Conservation (phyloP, 1,140 invertebrate genomes). For the Drosophila lini region DNA sequence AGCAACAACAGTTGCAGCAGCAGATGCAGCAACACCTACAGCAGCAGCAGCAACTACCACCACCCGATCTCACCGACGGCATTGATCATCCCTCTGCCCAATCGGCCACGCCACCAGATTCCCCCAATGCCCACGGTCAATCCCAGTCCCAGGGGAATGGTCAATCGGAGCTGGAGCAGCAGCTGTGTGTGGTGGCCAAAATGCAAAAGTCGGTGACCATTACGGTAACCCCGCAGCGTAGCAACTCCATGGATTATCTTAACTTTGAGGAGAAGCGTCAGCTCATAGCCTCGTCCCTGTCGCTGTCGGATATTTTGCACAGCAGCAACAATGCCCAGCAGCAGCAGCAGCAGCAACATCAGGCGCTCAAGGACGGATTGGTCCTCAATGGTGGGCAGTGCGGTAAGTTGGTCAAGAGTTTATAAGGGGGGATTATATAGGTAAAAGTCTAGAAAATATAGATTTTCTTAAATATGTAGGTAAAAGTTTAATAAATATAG, state of each 20-base stretch:
- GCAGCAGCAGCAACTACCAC: slow-evolving; percentile 60
- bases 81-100: slow-evolving; percentile 58
- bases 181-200: slow-evolving; percentile 84
- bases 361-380: slow-evolving; percentile 53
- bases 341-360: slow-evolving; percentile 67
- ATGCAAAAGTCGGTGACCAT: slow-evolving; percentile 87
- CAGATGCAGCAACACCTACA: slow-evolving; percentile 45
- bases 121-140: slow-evolving; percentile 29
- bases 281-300: slow-evolving; percentile 93
- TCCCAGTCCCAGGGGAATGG: slow-evolving; percentile 4
- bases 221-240: slow-evolving; percentile 89
- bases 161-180: slow-evolving; percentile 63
- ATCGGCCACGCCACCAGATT: slow-evolving; percentile 42
- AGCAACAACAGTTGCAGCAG: slow-evolving; percentile 68
- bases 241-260: slow-evolving; percentile 94
- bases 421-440: not conserved
- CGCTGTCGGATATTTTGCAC: slow-evolving; percentile 92
- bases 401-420: slow-evolving; percentile 44
- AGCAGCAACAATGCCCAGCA: slow-evolving; percentile 87
- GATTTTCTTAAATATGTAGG: not conserved
- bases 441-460: not conserved
- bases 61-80: slow-evolving; percentile 63
- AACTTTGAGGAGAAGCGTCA: slow-evolving; percentile 96
- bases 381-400: slow-evolving; percentile 61
- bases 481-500: not conserved